Conservation (phyloP, 1,140 invertebrate species). For the Lithobius niger region DNA sequence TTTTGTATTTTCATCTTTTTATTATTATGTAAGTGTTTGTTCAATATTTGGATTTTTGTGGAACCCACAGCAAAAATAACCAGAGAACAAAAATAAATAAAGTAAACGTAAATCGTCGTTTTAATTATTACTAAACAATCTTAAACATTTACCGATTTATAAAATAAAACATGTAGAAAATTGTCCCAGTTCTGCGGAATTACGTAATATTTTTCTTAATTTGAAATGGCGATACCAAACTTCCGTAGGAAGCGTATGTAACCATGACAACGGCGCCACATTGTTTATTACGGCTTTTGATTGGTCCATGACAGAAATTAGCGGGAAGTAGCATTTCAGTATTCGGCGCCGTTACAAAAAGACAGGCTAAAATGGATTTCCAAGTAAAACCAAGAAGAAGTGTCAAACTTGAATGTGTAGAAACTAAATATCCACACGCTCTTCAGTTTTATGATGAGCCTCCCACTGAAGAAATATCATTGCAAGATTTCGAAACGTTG, state of each 20-base stretch:
- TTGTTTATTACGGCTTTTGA: not conserved
- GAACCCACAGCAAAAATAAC: too few species aligned
- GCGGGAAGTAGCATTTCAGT: not conserved
- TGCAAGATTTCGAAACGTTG: conserved; percentile 76
- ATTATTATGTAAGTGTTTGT: not conserved
- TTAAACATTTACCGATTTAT: too few species aligned
- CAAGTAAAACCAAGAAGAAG: not conserved
- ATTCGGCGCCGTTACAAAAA: too few species aligned
- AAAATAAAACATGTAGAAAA: too few species aligned
- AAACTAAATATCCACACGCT: conserved; percentile 48
- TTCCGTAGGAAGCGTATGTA: not conserved
- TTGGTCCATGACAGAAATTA: not conserved
- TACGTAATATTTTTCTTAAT: too few species aligned
- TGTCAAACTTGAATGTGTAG: not conserved
- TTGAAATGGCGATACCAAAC: too few species aligned
- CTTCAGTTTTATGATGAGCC: conserved; percentile 64
- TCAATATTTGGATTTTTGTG: too few species aligned
- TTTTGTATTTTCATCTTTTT: not conserved
- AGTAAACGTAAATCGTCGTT: too few species aligned
- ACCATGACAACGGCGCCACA: not conserved
- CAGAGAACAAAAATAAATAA: too few species aligned
- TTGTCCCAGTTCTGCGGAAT: too few species aligned
- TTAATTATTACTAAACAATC: too few species aligned
- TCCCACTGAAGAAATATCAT: conserved; percentile 54
- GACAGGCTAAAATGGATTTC: too few species aligned